These are phyloP conservation scores for Caracal caracal DNA, from an alignment of 2,113 vertebrate genomes.

Conservation along the genomic window DNA sequence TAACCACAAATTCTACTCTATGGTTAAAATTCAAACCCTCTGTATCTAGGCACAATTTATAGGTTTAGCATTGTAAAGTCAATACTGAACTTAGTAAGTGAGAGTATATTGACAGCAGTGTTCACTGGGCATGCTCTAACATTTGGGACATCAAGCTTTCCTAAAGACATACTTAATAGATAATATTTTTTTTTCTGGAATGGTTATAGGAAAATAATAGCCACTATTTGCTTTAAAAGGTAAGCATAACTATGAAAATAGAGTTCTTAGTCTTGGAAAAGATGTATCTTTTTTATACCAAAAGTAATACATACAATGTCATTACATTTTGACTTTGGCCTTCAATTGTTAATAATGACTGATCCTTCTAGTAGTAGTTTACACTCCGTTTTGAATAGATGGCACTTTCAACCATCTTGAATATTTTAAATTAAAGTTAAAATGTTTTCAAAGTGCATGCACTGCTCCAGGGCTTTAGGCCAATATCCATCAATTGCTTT, in stretches of 20 bases:
- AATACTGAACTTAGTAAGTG: neutral
- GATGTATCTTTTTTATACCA: neutral
- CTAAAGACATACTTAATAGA: neutral
- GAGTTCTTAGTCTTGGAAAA: neutral
- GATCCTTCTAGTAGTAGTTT: constrained; percentile 17
- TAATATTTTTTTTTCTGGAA: neutral
- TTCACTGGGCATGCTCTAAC: neutral
- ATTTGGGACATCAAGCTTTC: neutral
- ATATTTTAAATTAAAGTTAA: constrained; percentile 73
- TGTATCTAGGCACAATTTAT: neutral
- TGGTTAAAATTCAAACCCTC: neutral
- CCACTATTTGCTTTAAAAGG: neutral
- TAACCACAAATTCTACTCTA: neutral
- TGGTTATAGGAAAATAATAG: neutral
- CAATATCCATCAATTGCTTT: constrained; percentile 66
- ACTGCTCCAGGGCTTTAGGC: constrained; percentile 58
- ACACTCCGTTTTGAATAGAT: constrained; percentile 23
- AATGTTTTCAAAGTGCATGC: constrained; percentile 60
- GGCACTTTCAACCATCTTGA: constrained; percentile 54
- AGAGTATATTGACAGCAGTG: neutral
- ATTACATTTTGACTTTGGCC: constrained; percentile 31
- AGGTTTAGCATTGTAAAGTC: neutral
- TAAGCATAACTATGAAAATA: neutral
- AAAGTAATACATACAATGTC: neutral
- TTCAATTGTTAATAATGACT: constrained; percentile 28